Evolutionary conservation across 1,140 invertebrate species (phyloP).

Genomic region (Gonatopus flavifemur): DNA sequence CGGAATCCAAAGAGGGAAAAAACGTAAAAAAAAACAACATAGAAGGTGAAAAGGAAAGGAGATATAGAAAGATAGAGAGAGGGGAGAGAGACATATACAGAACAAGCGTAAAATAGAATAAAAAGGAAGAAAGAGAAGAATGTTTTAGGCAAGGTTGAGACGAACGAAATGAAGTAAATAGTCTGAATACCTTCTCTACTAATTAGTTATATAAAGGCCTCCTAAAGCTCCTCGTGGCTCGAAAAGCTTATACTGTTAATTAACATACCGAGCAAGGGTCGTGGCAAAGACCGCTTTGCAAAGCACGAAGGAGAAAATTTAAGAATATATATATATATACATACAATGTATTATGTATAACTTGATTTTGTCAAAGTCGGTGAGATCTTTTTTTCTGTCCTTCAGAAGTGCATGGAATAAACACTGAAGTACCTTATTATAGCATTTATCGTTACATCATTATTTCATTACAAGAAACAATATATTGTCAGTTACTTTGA

Average conservation of each 20-base stretch:
- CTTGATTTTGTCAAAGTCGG: too few species aligned
- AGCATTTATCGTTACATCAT: too few species aligned
- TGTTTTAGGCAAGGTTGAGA: slow-evolving; percentile 27
- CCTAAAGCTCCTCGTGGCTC: slow-evolving; percentile 33
- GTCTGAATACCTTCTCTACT: slow-evolving; percentile 42
- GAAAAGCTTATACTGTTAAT: slow-evolving; percentile 54
- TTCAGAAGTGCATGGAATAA: too few species aligned
- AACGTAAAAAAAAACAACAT: too few species aligned
- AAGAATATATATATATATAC: too few species aligned
- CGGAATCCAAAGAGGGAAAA: too few species aligned
- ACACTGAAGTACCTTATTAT: too few species aligned
- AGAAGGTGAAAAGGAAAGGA: not conserved
- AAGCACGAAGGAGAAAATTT: slow-evolving; percentile 14
- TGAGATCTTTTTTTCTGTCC: too few species aligned
- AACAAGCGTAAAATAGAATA: not conserved
- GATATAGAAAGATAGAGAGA: not conserved
- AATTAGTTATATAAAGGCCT: slow-evolving; percentile 51
- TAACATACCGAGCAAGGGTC: slow-evolving; percentile 48
- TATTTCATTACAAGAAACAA: too few species aligned
- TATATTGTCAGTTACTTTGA: too few species aligned
- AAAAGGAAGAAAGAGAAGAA: slow-evolving; percentile 10
- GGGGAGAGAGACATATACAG: not conserved
- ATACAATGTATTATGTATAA: too few species aligned
- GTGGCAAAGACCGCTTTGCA: slow-evolving; percentile 14
- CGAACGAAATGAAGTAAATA: slow-evolving; percentile 43